Base-by-base conservation (phyloP, 2,113 vertebrate species). In the Bungarus multicinctus region DNA sequence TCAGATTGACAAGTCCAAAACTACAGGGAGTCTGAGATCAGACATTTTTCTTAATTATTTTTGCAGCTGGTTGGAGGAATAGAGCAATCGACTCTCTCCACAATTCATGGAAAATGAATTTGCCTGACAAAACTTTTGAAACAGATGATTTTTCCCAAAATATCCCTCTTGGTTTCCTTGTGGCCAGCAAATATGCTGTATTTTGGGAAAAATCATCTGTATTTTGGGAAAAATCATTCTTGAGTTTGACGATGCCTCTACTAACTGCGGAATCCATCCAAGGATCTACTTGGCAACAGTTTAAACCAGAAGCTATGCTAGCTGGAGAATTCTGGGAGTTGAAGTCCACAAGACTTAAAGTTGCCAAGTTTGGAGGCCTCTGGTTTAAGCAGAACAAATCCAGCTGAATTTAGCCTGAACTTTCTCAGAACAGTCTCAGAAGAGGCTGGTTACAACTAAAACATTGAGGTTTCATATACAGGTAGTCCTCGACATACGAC, bases 1-100 rank as follows among this genome's bases (percentile, higher is more conserved):
- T 93, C 94, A 95, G 93, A 64, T 87, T 92, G 92, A 95, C 94
- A 97, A 96, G 96, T 55, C 95, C 95, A 95, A 96, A 96, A 91
- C 94, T 94, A 90, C 5, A 8, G 94, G 90, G 95, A 90, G 91
- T 94, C 93, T 94, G 94, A 94, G 89, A 94, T 94, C 93, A 94
- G 91, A 94, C 90, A 86, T 92, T 69, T 22, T 91, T 58, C 60
- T 5, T 92, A 43, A 3, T 34, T 93, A 50, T 74, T 92, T 89
- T 55, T 25, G 0, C 92, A 94, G 93, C 93, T 93, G 95, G 94
- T 94, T 85, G 92, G 95, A 93, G 88, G 74, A 52, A 50, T 54
- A 30, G 74, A 91, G 87, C 0, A 95, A 89, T 43, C 18, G 89
- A 87, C 60, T 54, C 85, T 50, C 89, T 81, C 85, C 23, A 86